Evolutionary conservation across 1,140 invertebrate species (phyloP), one percentile per base, ranked within the genome.

Genomic region (Pogonomyrmex barbatus): DNA sequence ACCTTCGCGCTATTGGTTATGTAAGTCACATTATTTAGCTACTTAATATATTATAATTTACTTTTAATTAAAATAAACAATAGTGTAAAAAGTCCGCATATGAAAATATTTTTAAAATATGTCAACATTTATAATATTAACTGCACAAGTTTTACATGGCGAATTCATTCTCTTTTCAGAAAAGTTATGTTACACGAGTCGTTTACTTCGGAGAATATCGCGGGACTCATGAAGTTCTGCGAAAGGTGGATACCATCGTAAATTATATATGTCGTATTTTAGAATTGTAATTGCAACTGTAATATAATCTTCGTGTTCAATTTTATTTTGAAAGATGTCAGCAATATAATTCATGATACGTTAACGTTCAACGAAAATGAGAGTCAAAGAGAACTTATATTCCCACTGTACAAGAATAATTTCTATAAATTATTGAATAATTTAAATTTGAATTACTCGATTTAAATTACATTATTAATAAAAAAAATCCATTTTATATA

Each of bases 191-290:
- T 65, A 93, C 93, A 4, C 86, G 93, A 39, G 60, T 90, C 2
- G 33, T 90, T 5, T 93, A 92, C 68, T 67, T 93, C n/a, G 93
- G 93, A 4, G 67, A 88, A 36, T 93, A 91, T 65, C 10, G 8
- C 12, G 89, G 86, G 39, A 52, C 71, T 17, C 14, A 62, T 9
- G 67, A 81, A n/a, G 56, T 65, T 24, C 68, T 93, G 36, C 77
- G 54, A 81, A 78, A 90, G 78, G 93, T 93, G 87, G 9, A 10
- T 65, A 33, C 24, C 30, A 10, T 17, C 17, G 30, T 82, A 58
- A 82, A 60, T 75, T 45, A 47, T 45, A 70, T 45, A 24, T 39
- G n/a, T 78, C 60, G 47, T 60, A 14, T 60, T 24, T 30, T n/a
- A 30, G 39, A 71, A 30, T 71, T 60, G 42, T 17, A 52, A 58